Conservation (phyloP, 2,113 vertebrate species). For the Ursus arctos region DNA sequence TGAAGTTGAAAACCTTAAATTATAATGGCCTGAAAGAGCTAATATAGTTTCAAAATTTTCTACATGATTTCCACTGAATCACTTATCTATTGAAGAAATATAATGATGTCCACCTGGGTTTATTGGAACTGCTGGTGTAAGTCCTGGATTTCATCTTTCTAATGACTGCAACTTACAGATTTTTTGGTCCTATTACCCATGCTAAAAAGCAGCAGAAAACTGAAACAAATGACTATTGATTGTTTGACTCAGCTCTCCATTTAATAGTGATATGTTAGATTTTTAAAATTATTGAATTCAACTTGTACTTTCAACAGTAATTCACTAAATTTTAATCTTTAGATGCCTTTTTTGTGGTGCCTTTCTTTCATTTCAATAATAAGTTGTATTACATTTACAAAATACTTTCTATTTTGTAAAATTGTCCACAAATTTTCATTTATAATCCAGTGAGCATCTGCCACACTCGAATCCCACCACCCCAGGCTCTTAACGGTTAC, state of each 20-base stretch:
- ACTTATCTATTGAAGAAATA: not conserved
- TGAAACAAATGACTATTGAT: not conserved
- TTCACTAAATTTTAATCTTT: constrained; percentile 30
- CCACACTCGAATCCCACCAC: not conserved
- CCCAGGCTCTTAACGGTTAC: not conserved
- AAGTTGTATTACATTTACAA: not conserved
- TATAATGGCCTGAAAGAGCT: not conserved
- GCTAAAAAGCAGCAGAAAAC: constrained; percentile 18
- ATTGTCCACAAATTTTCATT: not conserved
- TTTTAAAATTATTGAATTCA: constrained; percentile 22
- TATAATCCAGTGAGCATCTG: not conserved
- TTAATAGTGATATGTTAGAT: not conserved
- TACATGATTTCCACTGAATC: not conserved
- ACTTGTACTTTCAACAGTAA: not conserved
- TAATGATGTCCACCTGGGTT: not conserved
- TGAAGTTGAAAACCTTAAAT: not conserved
- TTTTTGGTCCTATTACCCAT: not conserved
- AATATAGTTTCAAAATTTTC: not conserved
- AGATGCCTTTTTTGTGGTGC: not conserved
- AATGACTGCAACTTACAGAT: not conserved
- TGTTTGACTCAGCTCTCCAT: not conserved
- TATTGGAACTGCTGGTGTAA: not conserved
- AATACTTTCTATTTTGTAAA: not conserved
- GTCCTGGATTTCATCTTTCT: not conserved
- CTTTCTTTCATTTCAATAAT: not conserved